Percentiles rank a stretch among this genome's conserved stretches.
Evolutionary conservation across 35 echinoderm and acorn worm species (phyloP).

Genomic region (Apostichopus japonicus): DNA sequence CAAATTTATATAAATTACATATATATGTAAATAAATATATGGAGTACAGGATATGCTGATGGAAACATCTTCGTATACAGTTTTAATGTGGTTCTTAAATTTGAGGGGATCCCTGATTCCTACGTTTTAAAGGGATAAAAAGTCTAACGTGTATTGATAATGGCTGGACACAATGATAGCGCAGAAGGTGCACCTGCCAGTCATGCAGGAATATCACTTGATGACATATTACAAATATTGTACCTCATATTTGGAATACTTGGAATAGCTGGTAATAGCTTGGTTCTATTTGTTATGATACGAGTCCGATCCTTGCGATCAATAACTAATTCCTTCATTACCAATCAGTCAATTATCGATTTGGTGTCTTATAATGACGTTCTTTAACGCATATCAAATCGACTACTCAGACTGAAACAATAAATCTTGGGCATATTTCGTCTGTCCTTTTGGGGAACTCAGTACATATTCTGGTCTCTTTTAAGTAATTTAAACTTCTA

Average conservation of each 20-base stretch:
- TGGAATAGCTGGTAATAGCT: slow-evolving; percentile 9
- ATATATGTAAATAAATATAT: too few relatives aligned
- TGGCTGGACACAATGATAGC: neutral
- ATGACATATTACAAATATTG: neutral
- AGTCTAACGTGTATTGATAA: neutral
- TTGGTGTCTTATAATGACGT: neutral
- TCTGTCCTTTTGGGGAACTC: slow-evolving; percentile 3
- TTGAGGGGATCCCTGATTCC: too few relatives aligned
- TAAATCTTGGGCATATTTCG: neutral
- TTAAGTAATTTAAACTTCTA: neutral
- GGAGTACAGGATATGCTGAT: too few relatives aligned
- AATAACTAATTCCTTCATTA: slow-evolving; percentile 21
- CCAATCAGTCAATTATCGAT: slow-evolving; percentile 38
- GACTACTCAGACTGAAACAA: neutral
- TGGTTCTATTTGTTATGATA: slow-evolving; percentile 27
- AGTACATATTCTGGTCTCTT: slow-evolving; percentile 34
- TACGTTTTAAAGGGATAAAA: too few relatives aligned
- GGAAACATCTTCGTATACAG: too few relatives aligned
- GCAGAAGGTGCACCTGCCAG: neutral
- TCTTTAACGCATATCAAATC: neutral
- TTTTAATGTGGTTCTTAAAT: too few relatives aligned
- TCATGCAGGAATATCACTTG: neutral
- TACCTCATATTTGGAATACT: slow-evolving; percentile 17
- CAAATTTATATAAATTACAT: too few relatives aligned
- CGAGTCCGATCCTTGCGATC: slow-evolving; percentile 6